These are phyloP conservation scores for Cryptus viduatorius DNA, from an alignment of 2,888 invertebrate species.

Conservation along the genomic window DNA sequence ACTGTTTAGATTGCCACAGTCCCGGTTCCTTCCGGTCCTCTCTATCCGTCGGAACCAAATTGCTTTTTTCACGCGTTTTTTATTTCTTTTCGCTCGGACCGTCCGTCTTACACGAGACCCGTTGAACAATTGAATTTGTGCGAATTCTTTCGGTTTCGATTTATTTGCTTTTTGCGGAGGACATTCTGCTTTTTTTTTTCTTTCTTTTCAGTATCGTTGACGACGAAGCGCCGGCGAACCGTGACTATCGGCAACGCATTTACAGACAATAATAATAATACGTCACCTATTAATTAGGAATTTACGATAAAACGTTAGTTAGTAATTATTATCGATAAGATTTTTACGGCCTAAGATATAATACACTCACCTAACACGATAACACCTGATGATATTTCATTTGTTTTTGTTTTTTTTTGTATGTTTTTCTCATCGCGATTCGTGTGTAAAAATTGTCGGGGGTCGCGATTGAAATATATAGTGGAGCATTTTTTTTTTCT, in stretches of 20 bases:
- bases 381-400: conserved; percentile 79
- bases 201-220: not conserved
- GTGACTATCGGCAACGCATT: conserved; percentile 45
- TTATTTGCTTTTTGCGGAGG: not conserved
- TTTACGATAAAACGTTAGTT: conserved; percentile 77
- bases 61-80: conserved; percentile 11
- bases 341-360: conserved; percentile 78
- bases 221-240: conserved; percentile 38
- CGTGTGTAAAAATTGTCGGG: conserved; percentile 77
- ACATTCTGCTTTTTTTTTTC: too few relatives aligned
- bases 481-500: conserved; percentile 34
- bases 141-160: not conserved
- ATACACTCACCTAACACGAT: conserved; percentile 81
- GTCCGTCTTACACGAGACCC: not conserved
- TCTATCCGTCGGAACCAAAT: not conserved
- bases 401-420: conserved; percentile 55
- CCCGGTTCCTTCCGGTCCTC: conserved; percentile 47
- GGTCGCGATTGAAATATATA: conserved; percentile 36
- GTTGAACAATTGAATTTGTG: conserved; percentile 7
- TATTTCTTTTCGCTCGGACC: not conserved
- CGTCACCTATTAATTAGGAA: conserved; percentile 64
- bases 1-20: conserved; percentile 61
- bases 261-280: conserved; percentile 64
- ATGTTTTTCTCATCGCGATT: conserved; percentile 24
- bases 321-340: conserved; percentile 81